Evolutionary conservation across 2,888 invertebrate genomes (phyloP).

Genomic region (Drosophila hamatofila): DNA sequence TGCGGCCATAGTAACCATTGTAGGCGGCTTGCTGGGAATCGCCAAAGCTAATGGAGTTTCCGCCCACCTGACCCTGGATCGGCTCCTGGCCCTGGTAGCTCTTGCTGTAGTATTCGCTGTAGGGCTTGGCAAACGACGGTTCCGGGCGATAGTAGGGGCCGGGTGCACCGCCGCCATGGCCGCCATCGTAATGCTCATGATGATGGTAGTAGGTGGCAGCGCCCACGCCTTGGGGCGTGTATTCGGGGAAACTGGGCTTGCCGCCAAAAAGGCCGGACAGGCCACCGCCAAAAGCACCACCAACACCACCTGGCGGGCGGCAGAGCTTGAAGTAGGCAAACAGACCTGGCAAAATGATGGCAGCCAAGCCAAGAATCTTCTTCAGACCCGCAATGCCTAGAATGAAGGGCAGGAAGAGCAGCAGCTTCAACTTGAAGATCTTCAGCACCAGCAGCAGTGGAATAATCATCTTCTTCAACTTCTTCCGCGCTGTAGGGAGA

Average conservation of each 20-base stretch:
- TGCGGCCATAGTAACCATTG: slow-evolving; percentile 90
- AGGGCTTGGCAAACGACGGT: slow-evolving; percentile 83
- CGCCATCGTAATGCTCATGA: slow-evolving; percentile 83
- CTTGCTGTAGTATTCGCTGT: slow-evolving; percentile 85
- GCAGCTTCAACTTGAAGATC: slow-evolving; percentile 92
- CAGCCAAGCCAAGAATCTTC: slow-evolving; percentile 92
- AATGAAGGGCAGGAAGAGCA: slow-evolving; percentile 93
- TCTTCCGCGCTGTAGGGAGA: slow-evolving; percentile 89
- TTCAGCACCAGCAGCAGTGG: slow-evolving; percentile 93
- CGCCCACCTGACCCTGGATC: slow-evolving; percentile 46
- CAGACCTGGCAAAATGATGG: slow-evolving; percentile 91
- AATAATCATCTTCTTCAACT: slow-evolving; percentile 92
- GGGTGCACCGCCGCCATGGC: slow-evolving; percentile 59
- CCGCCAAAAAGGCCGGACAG: slow-evolving; percentile 80
- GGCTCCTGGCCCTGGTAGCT: slow-evolving; percentile 77
- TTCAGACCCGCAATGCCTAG: slow-evolving; percentile 93
- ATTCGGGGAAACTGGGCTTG: slow-evolving; percentile 86
- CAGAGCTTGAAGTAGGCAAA: slow-evolving; percentile 95
- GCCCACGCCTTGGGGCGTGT: slow-evolving; percentile 91
- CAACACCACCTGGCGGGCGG: slow-evolving; percentile 89
- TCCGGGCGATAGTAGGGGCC: slow-evolving; percentile 81
- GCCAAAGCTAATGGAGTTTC: slow-evolving; percentile 87
- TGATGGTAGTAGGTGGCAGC: slow-evolving; percentile 87
- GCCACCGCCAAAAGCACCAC: slow-evolving; percentile 83
- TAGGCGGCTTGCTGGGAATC: slow-evolving; percentile 90